Conservation (phyloP, 2,888 invertebrate genomes). For the Mimachlamys varia region DNA sequence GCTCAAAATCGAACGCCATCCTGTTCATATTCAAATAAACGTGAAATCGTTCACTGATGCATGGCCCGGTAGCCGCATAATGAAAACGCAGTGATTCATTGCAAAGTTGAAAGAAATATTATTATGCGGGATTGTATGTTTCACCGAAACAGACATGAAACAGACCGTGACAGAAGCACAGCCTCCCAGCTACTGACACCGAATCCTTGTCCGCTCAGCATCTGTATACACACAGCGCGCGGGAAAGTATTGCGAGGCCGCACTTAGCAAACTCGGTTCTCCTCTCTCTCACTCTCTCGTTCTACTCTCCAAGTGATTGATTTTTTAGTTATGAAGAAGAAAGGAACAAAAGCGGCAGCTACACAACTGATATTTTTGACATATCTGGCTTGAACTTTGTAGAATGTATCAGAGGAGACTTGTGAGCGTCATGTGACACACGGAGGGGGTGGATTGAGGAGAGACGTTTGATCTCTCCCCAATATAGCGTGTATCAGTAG, state of each 20-base stretch:
- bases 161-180: neutral
- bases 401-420: neutral
- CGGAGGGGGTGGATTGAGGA: neutral
- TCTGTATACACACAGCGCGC: constrained; percentile 5
- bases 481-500: neutral
- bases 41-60: neutral
- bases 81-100: constrained; percentile 11
- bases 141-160: neutral
- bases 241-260: neutral
- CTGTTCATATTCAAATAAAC: neutral
- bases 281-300: neutral
- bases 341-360: constrained; percentile 25
- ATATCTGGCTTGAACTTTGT: neutral
- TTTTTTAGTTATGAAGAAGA: constrained; percentile 20
- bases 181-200: neutral
- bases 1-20: neutral
- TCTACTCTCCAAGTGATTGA: neutral
- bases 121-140: constrained; percentile 24
- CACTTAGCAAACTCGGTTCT: constrained; percentile 15
- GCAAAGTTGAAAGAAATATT: constrained; percentile 13
- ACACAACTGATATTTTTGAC: constrained; percentile 24
- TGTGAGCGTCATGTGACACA: neutral
- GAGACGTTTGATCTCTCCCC: neutral
- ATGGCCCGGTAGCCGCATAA: neutral
- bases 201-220: neutral